Evolutionary conservation across 1,140 invertebrate genomes (phyloP), one percentile per base, ranked within the genome.

Genomic region (Ceratoteleas bidentatus): DNA sequence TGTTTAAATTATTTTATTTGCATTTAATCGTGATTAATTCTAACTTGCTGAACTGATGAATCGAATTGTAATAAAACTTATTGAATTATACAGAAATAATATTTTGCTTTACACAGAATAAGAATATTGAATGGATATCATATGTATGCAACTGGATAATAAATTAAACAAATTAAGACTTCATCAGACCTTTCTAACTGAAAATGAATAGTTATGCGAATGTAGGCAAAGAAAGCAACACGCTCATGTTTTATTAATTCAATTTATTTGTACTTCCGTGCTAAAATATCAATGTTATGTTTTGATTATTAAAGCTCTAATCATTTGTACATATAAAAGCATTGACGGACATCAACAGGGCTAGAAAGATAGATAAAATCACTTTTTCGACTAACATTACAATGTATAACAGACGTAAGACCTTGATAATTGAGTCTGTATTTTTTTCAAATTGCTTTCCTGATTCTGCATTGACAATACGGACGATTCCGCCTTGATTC

Each of bases 201-300:
- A n/a, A 24, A 24, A 24, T 24, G 1, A 24, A 24, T 24, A 24
- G 36, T 9, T 40, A 11, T 40, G 36, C 6, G 36, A 40, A 11
- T 8, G 10, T 40, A 11, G 36, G 36, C 36, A 40, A 40, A 40
- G 36, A 40, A 40, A 40, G 10, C 36, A 40, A 6, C 10, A 40
- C 10, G 6, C 36, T 9, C 7, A 11, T 40, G 36, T 47, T n/a
- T 47, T 6, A 47, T 47, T 40, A 6, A 16, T 65, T 40, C 14
- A 57, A 49, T 68, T 57, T 68, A 68, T 68, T 68, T 68, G 64
- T 68, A 68, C 64, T 68, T 57, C 54, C 16, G 40, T 53, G 36
- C 14, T 68, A 57, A 36, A 49, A 50, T 61, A 61, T 50, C 24
- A 16, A 52, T 10, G 32, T 16, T 24, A 49, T 49, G 6, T 24